These are phyloP conservation scores for Metellina segmentata DNA, from an alignment of 2,888 invertebrate genomes.

Conservation along the genomic window DNA sequence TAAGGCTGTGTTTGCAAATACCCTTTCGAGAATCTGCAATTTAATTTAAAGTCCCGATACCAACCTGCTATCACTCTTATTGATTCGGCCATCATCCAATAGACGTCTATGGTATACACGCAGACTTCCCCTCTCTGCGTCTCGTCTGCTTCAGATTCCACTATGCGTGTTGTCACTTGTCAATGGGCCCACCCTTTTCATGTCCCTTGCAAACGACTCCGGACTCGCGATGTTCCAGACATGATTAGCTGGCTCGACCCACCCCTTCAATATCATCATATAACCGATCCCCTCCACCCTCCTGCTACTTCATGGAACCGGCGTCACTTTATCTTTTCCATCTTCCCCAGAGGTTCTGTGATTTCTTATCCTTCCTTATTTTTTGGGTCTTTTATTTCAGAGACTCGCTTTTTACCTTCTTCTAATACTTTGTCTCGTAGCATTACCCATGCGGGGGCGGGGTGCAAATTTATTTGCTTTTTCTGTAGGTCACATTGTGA, in stretches of 20 bases:
- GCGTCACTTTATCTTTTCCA: slow-evolving; percentile 64
- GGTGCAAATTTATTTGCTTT: background rate
- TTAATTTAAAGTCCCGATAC: slow-evolving; percentile 58
- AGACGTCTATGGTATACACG: slow-evolving; percentile 46
- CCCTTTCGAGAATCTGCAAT: slow-evolving; percentile 46
- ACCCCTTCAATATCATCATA: slow-evolving; percentile 63
- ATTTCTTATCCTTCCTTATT: slow-evolving; percentile 47
- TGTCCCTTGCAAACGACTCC: slow-evolving; percentile 66
- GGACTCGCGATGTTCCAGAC: slow-evolving; percentile 64
- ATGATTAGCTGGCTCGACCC: slow-evolving; percentile 60
- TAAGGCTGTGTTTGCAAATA: slow-evolving; percentile 51
- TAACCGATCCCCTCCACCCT: slow-evolving; percentile 16
- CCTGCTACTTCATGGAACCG: slow-evolving; percentile 13
- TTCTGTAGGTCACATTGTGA: background rate
- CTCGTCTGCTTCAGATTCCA: slow-evolving; percentile 57
- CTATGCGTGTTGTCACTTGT: slow-evolving; percentile 70
- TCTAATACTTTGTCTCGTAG: slow-evolving; percentile 46
- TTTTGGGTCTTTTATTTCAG: slow-evolving; percentile 25
- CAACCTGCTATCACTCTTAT: slow-evolving; percentile 35
- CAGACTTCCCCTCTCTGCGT: slow-evolving; percentile 25
- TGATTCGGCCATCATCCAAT: slow-evolving; percentile 59
- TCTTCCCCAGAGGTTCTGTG: slow-evolving; percentile 53
- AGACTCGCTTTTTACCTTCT: slow-evolving; percentile 10
- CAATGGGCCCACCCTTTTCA: slow-evolving; percentile 67
- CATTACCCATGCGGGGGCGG: slow-evolving; percentile 4